Conservation (phyloP, 1,140 invertebrate species). For the Eriocheir sinensis region DNA sequence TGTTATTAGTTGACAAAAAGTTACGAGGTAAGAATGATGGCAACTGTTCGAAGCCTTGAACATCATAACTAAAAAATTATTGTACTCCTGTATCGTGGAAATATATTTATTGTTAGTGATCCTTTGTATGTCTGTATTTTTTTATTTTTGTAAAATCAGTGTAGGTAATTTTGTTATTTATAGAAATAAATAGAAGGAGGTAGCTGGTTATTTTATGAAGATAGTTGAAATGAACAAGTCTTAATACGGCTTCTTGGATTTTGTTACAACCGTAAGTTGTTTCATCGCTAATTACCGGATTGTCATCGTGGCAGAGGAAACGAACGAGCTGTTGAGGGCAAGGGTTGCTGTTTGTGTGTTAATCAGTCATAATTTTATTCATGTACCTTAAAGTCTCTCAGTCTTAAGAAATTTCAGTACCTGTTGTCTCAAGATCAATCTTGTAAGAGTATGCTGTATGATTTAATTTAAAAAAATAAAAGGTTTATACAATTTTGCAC, state of each 20-base stretch:
- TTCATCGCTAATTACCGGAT: background rate
- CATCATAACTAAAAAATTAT: background rate
- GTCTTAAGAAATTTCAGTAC: background rate
- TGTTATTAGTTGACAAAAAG: conserved; percentile 1
- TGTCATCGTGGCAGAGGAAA: background rate
- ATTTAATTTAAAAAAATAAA: conserved; percentile 64
- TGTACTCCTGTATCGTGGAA: background rate
- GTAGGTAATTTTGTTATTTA: conserved; percentile 24
- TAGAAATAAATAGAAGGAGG: background rate
- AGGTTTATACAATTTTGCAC: conserved; percentile 62
- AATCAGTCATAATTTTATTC: background rate
- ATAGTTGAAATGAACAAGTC: background rate
- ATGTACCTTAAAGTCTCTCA: background rate
- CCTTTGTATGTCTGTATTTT: conserved; percentile 26
- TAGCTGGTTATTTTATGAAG: background rate
- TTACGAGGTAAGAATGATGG: conserved; percentile 4
- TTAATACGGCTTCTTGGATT: background rate
- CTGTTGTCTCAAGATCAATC: conserved; percentile 49
- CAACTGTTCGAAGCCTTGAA: background rate
- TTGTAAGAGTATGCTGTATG: conserved; percentile 61
- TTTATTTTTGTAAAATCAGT: background rate
- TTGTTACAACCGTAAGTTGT: background rate
- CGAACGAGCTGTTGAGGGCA: background rate
- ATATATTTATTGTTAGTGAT: background rate
- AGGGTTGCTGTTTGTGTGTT: background rate